A percentile compares a stretch with the other conserved stretches of the same genome.
Conservation (phyloP, 2,888 invertebrate genomes). For the Tetheella fluctuosa region DNA sequence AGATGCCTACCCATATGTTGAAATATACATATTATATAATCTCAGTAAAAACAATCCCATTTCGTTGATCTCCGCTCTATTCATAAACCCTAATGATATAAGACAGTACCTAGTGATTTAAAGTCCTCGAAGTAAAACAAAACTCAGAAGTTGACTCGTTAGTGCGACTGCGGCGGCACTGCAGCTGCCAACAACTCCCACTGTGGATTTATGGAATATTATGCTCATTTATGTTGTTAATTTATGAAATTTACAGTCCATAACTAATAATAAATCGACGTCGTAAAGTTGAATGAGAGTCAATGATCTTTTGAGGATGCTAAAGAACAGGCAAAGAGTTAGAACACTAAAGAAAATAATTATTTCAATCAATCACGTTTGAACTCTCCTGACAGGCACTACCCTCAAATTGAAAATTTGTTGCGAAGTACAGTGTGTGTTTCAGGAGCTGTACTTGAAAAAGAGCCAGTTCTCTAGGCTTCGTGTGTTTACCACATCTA, state of each 20-base stretch:
- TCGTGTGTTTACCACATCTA: neutral
- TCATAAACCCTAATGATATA: neutral
- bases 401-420: too few relatives aligned
- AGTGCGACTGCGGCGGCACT: slow-evolving; percentile 17
- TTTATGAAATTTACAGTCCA: neutral
- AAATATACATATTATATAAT: too few relatives aligned
- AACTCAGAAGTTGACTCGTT: slow-evolving; percentile 36
- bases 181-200: slow-evolving; percentile 23
- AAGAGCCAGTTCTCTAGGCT: too few relatives aligned
- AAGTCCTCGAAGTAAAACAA: slow-evolving; percentile 21
- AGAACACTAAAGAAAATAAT: too few relatives aligned
- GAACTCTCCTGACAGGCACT: too few relatives aligned
- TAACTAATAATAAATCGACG: slow-evolving; percentile 1
- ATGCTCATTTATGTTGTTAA: slow-evolving; percentile 15
- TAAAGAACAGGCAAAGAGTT: neutral
- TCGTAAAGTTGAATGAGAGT: neutral
- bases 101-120: neutral
- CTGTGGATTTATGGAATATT: slow-evolving; percentile 25
- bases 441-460: too few relatives aligned
- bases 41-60: neutral
- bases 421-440: too few relatives aligned
- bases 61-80: neutral
- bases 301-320: neutral
- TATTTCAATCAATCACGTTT: too few relatives aligned
- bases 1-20: too few relatives aligned